Percentiles rank a stretch among this genome's conserved stretches.
These are phyloP conservation scores for Ceyx cyanopectus DNA, from an alignment of 2,113 vertebrate species.

Conservation along the genomic window DNA sequence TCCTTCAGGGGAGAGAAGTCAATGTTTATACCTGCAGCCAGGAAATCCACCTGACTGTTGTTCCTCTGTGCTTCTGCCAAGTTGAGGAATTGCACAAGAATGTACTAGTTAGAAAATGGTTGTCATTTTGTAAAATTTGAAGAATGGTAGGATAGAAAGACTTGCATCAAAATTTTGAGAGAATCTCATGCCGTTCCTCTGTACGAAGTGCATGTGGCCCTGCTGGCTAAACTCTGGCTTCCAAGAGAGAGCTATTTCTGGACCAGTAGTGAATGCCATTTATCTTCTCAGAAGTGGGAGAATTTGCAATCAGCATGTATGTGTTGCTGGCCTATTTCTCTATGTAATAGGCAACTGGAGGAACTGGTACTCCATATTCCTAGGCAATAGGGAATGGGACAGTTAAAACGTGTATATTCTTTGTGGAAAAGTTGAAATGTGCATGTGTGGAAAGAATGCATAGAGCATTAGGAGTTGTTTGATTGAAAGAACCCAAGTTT, in stretches of 20 bases:
- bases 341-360: background rate
- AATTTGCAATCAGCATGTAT: background rate
- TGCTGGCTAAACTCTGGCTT: background rate
- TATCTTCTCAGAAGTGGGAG: background rate
- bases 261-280: background rate
- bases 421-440: background rate
- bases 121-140: slow-evolving; percentile 19
- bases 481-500: background rate
- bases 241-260: background rate
- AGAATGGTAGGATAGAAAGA: background rate
- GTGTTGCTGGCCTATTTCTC: background rate
- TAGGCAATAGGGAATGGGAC: background rate
- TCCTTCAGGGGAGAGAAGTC: slow-evolving; percentile 18
- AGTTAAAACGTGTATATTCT: background rate
- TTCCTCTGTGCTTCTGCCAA: slow-evolving; percentile 51
- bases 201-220: background rate
- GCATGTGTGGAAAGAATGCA: background rate
- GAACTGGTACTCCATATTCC: background rate
- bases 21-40: slow-evolving; percentile 55
- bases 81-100: background rate
- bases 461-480: background rate
- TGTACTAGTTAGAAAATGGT: background rate
- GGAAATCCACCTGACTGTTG: slow-evolving; percentile 53
- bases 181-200: background rate
- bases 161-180: background rate